These are phyloP conservation scores for Brotogeris chrysoptera DNA, from an alignment of 2,797 vertebrate species.

Conservation along the genomic window DNA sequence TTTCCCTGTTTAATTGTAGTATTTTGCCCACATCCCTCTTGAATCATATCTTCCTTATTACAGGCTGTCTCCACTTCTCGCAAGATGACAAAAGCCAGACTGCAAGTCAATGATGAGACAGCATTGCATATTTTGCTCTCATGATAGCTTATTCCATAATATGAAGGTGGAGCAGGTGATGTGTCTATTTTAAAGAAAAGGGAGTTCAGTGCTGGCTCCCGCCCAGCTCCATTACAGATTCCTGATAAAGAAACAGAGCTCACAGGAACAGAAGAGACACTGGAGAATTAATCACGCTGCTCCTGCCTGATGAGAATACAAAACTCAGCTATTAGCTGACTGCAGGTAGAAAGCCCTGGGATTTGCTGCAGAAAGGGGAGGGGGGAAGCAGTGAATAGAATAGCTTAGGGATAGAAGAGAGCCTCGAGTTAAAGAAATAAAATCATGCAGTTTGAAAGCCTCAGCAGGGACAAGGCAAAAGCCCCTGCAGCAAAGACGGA, in stretches of 20 bases:
- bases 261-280: not conserved
- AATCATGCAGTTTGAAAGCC: constrained; percentile 1
- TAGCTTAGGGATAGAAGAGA: not conserved
- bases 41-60: not conserved
- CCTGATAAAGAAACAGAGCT: not conserved
- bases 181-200: constrained; percentile 21
- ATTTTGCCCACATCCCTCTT: not conserved
- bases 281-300: constrained; percentile 3
- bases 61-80: not conserved
- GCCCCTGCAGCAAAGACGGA: constrained; percentile 2
- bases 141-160: not conserved
- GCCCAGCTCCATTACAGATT: not conserved
- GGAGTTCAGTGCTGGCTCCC: not conserved
- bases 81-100: not conserved
- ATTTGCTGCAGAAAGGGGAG: not conserved
- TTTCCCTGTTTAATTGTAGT: not conserved
- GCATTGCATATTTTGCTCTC: not conserved
- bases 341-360: not conserved
- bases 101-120: not conserved
- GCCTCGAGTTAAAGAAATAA: not conserved
- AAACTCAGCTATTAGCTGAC: not conserved
- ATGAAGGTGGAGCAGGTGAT: not conserved
- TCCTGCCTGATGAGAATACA: constrained; percentile 9
- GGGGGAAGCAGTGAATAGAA: not conserved
- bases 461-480: not conserved